Evolutionary conservation across 2,888 invertebrate species (phyloP), one percentile per base, ranked within the genome.

Genomic region (Podotricha telesiphe): DNA sequence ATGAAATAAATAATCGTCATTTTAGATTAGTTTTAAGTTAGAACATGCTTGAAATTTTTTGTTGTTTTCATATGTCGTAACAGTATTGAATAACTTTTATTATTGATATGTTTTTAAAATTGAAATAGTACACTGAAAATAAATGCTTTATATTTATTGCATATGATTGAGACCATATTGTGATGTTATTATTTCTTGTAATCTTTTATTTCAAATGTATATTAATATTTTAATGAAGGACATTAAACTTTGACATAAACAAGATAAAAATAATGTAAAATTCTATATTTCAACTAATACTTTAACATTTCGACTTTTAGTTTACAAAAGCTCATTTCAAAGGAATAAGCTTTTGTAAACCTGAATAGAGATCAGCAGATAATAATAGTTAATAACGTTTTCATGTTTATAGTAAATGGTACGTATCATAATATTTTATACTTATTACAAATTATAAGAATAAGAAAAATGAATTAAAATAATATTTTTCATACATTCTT

Each of bases 291-390:
- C 28, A 22, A 7, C 6, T 13, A 50, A 50, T 13, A 20, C n/a
- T n/a, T 28, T 28, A 37, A 6, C 8, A 22, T 22, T 51, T 51
- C 15, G 51, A 53, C n/a, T 53, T 53, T n/a, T n/a, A 28, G n/a
- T 53, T 53, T 3, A 51, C n/a, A 53, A 53, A 28, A 53, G 51
- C 2, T 53, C n/a, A n/a, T 28, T 53, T 53, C 51, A 8, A 53
- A 53, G 51, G 20, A 28, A 53, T 51, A 28, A 50, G 13, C 15
- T 17, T n/a, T n/a, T n/a, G n/a, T n/a, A n/a, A n/a, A n/a, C n/a
- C 1, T 50, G 51, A 51, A 51, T 51, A 51, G 22, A 51, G 51
- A 51, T 51, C 51, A 15, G 22, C 13, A 51, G 22, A 51, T 22
- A 51, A 22, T 51, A 15, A 22, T 2, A 5, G 15, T 6, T 51